Evolutionary conservation across 2,888 invertebrate genomes (phyloP).

Genomic region (Drosophila maculinotata): DNA sequence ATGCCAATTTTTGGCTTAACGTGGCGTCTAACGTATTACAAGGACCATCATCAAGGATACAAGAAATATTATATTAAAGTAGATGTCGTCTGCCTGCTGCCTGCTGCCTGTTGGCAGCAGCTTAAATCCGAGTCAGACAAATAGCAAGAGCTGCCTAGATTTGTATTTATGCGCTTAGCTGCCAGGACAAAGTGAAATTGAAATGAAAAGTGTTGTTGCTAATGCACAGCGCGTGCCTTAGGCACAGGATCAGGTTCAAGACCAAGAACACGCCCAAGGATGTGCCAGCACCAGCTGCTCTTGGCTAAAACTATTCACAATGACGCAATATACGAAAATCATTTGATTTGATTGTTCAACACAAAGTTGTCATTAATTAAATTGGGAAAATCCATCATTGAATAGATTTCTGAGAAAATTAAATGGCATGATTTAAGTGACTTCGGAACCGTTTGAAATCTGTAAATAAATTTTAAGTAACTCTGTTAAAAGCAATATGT

Average conservation of each 20-base stretch:
- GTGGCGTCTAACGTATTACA: conserved; percentile 33
- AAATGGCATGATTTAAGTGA: neutral
- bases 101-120: neutral
- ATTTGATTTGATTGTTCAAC: conserved; percentile 9
- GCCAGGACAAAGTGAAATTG: conserved; percentile 33
- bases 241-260: conserved; percentile 3
- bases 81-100: conserved; percentile 2
- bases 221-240: conserved; percentile 27
- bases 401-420: neutral
- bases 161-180: conserved; percentile 34
- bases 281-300: neutral
- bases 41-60: conserved; percentile 17
- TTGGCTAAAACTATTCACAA: conserved; percentile 14
- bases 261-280: conserved; percentile 18
- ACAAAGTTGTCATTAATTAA: conserved; percentile 25
- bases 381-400: conserved; percentile 2
- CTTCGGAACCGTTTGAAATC: neutral
- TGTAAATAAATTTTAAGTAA: neutral
- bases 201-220: conserved; percentile 38
- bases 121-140: conserved; percentile 16
- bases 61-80: conserved; percentile 30
- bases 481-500: too few relatives aligned
- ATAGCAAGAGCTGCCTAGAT: conserved; percentile 31
- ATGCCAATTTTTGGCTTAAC: conserved; percentile 53
- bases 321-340: conserved; percentile 26